Conservation (phyloP, 2,113 vertebrate genomes). For the Struthio camelus region DNA sequence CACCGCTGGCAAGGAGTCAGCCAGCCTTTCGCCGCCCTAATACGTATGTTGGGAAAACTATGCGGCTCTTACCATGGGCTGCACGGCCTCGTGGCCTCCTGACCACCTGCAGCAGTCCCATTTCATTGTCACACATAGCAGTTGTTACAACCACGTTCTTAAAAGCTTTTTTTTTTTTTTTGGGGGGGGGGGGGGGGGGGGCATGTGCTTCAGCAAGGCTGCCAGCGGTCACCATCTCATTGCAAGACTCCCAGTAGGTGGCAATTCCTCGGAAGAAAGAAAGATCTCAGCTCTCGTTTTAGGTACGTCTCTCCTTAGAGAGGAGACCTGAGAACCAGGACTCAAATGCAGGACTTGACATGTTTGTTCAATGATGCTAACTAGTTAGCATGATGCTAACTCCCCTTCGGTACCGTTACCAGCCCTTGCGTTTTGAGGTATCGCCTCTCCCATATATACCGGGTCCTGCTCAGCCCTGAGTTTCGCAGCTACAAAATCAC, state of each 20-base stretch:
- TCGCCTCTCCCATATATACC: background rate
- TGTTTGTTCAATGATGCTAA: no score
- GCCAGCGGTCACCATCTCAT: background rate
- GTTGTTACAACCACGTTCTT: accelerated
- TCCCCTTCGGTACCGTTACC: background rate
- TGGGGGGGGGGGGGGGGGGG: background rate
- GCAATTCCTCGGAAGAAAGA: background rate
- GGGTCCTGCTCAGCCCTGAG: no score
- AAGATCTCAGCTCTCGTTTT: constrained; percentile 12
- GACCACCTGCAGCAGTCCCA: background rate
- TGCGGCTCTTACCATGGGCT: background rate
- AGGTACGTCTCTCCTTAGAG: background rate
- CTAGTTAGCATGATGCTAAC: no score
- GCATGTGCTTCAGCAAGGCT: background rate
- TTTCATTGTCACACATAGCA: accelerated
- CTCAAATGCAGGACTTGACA: background rate
- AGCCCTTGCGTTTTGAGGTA: background rate
- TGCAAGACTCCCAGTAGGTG: background rate
- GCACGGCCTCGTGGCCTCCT: background rate
- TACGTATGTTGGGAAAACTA: background rate
- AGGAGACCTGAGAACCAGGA: constrained; percentile 14
- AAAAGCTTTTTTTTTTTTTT: background rate
- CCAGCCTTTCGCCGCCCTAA: background rate
- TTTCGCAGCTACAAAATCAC: background rate
- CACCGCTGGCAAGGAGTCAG: background rate